A percentile compares a stretch with the other conserved stretches of the same genome.
Evolutionary conservation across 2,797 vertebrate genomes (phyloP).

Genomic region (Tympanoctomys barrerae): DNA sequence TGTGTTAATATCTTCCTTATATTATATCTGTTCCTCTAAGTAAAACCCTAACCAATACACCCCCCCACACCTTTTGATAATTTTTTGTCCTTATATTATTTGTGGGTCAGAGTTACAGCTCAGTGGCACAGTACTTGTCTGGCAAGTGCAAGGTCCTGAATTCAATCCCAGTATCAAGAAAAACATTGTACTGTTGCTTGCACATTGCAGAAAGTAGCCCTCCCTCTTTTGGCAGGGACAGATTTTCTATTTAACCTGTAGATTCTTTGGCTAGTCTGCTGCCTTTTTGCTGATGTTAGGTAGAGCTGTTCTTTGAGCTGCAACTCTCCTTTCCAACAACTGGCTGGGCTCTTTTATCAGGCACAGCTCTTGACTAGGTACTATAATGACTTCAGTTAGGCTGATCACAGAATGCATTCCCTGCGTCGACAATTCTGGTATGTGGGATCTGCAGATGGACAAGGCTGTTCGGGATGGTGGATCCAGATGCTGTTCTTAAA

Average conservation of each 20-base stretch:
- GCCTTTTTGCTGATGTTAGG: not conserved
- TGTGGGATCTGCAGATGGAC: not conserved
- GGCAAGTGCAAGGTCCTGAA: too few relatives aligned
- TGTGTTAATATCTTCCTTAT: too few relatives aligned
- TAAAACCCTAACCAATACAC: too few relatives aligned
- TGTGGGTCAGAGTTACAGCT: too few relatives aligned
- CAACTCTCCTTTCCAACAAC: not conserved
- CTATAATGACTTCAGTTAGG: not conserved
- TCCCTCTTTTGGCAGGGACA: not conserved
- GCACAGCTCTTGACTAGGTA: not conserved
- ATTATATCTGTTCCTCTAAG: too few relatives aligned
- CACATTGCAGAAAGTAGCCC: not conserved
- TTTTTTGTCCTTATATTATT: not conserved
- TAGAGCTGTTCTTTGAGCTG: not conserved
- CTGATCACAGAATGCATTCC: not conserved
- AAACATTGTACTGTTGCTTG: not conserved
- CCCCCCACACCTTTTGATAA: too few relatives aligned
- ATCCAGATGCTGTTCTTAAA: not conserved
- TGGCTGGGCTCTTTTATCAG: not conserved
- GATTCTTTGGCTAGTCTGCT: not conserved
- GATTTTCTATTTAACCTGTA: not conserved
- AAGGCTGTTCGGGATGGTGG: not conserved
- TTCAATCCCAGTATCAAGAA: too few relatives aligned
- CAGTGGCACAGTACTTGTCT: too few relatives aligned
- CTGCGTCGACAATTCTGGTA: not conserved